A percentile compares a stretch with the other conserved stretches of the same genome.
These are phyloP conservation scores for Campopleginae sp. DNA, from an alignment of 2,888 invertebrate genomes.

Conservation along the genomic window DNA sequence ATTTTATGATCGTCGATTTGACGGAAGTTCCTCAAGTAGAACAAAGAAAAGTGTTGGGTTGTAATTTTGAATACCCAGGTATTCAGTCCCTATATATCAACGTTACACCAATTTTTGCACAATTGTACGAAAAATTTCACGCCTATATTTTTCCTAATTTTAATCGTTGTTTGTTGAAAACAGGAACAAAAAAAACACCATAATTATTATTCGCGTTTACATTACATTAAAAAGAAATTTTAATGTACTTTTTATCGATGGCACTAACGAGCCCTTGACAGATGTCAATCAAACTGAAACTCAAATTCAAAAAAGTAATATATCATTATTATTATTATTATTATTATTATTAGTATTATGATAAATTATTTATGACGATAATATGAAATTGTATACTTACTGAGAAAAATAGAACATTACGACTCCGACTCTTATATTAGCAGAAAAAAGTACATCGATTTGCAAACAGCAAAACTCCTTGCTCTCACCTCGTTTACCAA, in stretches of 20 bases:
- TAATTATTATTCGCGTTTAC: not conserved
- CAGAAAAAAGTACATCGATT: conserved; percentile 45
- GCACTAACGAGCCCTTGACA: conserved; percentile 30
- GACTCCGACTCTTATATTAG: conserved; percentile 39
- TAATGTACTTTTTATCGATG: conserved; percentile 24
- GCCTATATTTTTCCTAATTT: not conserved
- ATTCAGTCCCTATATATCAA: conserved; percentile 30
- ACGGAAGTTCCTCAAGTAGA: conserved; percentile 45
- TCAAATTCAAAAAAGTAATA: conserved; percentile 41
- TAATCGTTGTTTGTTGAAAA: not conserved
- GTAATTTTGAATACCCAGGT: conserved; percentile 58
- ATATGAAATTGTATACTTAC: conserved; percentile 46
- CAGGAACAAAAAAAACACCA: not conserved
- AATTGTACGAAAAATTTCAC: conserved; percentile 47
- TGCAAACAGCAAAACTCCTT: conserved; percentile 49
- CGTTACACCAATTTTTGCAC: conserved; percentile 27
- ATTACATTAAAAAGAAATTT: conserved; percentile 6
- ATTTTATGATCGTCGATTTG: conserved; percentile 30
- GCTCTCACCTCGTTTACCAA: conserved; percentile 54
- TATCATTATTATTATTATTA: conserved; percentile 13
- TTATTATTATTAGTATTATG: conserved; percentile 20
- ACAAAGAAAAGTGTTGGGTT: conserved; percentile 55
- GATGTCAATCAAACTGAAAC: conserved; percentile 35
- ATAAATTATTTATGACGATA: conserved; percentile 29
- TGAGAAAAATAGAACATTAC: conserved; percentile 25